A percentile compares a stretch with the other conserved stretches of the same genome.
These are phyloP conservation scores for Agrilus cyanescens DNA, from an alignment of 2,888 invertebrate genomes.

Conservation along the genomic window DNA sequence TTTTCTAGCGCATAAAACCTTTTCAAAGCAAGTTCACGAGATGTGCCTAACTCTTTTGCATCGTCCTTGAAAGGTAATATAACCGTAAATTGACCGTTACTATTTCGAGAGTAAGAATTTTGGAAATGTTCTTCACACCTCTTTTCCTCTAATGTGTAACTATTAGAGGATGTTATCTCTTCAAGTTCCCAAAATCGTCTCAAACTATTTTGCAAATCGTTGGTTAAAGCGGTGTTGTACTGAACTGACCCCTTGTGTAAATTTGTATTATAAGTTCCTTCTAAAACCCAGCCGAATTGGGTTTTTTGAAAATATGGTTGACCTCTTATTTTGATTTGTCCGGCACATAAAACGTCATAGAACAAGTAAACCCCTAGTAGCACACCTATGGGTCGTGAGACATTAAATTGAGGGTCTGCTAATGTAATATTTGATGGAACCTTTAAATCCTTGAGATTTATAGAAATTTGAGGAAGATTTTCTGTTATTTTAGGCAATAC, in stretches of 20 bases:
- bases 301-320: no score
- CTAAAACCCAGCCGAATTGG: no score
- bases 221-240: no score
- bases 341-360: conserved; percentile 1
- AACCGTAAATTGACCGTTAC: no score
- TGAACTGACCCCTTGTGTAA: no score
- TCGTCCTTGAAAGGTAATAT: no score
- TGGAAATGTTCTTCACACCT: conserved; percentile 5
- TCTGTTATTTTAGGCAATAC: conserved; percentile 2
- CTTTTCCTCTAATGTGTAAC: not conserved
- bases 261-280: no score
- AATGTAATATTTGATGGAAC: conserved; percentile 2
- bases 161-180: not conserved
- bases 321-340: no score
- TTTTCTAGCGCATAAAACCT: conserved; percentile 13
- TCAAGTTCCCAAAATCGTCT: no score
- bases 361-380: conserved; percentile 3
- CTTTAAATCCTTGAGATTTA: not conserved
- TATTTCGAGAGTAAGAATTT: not conserved
- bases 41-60: conserved; percentile 14
- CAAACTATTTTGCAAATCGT: no score
- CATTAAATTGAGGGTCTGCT: conserved; percentile 4
- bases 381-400: not conserved
- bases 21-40: conserved; percentile 10
- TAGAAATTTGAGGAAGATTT: not conserved